Base-by-base conservation (phyloP, 1,140 invertebrate genomes). In the Apis cerana region DNA sequence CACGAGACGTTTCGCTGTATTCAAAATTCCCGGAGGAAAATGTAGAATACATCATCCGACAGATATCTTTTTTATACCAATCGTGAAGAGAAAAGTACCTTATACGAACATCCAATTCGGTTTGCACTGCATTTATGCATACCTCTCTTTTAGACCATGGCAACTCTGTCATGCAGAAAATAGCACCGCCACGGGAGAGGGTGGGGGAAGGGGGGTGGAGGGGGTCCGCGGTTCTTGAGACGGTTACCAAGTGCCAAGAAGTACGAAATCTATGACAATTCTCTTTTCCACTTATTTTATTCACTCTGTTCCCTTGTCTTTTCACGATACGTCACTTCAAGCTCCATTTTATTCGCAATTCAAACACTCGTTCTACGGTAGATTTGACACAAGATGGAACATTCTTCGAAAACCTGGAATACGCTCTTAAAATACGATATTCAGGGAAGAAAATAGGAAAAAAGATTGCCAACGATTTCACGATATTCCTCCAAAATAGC, bases 211-310 rank as follows among this genome's bases (percentile, higher is more conserved):
- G n/a, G 19, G 9, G n/a, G 13, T 13, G 19, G n/a, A 54, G 43
- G 17, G 17, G 27, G 65, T 17, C 33, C 21, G 54, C 17, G n/a
- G 82, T 83, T 79, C 56, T 82, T 71, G 82, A 85, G 67, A 68
- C 68, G 43, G 72, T 48, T 71, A 62, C 84, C 62, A 77, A 68
- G 59, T 48, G 58, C 82, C 84, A 86, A 83, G 80, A 75, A 83
- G 62, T 48, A 80, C 48, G 56, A 83, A 86, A 79, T 86, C 85
- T 86, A 83, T 76, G 74, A 75, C 50, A 75, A 78, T 83, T 56
- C 56, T 69, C 68, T 82, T 77, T 76, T 52, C 75, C 50, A 75
- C 50, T 74, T 61, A 54, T 64, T 72, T 74, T 59, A 52, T 33
- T 74, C 59, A 17, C 27, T 54, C 33, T 43, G 70, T 56, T 80